phyloP scores from a whole-genome alignment of 2,113 vertebrate genomes.

The Halichoeres trimaculatus region DNA sequence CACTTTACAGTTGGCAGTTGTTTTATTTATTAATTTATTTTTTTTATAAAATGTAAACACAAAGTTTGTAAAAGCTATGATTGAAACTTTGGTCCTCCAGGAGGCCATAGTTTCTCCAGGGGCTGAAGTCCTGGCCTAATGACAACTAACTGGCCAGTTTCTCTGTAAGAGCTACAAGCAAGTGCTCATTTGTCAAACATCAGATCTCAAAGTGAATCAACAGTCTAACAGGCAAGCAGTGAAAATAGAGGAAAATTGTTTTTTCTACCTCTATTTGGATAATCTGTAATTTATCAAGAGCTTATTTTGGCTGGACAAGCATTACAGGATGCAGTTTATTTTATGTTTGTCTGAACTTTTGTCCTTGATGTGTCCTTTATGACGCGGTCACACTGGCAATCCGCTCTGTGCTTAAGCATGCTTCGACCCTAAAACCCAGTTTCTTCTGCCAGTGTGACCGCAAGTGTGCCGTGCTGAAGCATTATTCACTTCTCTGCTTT shows the following conservation, averaged over 20 bases:
- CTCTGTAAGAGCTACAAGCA: constrained; percentile 10
- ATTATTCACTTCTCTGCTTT: too few species aligned
- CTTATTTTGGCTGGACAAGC: constrained; percentile 16
- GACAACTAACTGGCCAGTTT: neutral
- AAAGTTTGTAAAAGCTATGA: too few species aligned
- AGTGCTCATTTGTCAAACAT: constrained; percentile 19
- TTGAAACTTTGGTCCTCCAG: too few species aligned
- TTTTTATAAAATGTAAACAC: too few species aligned
- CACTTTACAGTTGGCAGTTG: too few species aligned
- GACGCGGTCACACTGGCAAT: too few species aligned
- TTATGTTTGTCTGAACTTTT: neutral
- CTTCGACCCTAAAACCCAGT: too few species aligned
- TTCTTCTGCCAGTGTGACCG: too few species aligned
- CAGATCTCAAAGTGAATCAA: neutral
- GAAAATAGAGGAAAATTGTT: neutral
- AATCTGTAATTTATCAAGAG: constrained; percentile 20
- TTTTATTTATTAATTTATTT: too few species aligned
- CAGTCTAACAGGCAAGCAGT: constrained; percentile 2
- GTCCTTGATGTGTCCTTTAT: neutral
- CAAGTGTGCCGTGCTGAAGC: too few species aligned
- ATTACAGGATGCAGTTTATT: neutral
- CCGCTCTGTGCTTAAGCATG: too few species aligned
- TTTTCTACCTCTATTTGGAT: constrained; percentile 13
- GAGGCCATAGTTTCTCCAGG: neutral
- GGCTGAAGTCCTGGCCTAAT: neutral